phyloP scores from a whole-genome alignment of 2,797 vertebrate species.

The Leptoclinus maculatus region DNA sequence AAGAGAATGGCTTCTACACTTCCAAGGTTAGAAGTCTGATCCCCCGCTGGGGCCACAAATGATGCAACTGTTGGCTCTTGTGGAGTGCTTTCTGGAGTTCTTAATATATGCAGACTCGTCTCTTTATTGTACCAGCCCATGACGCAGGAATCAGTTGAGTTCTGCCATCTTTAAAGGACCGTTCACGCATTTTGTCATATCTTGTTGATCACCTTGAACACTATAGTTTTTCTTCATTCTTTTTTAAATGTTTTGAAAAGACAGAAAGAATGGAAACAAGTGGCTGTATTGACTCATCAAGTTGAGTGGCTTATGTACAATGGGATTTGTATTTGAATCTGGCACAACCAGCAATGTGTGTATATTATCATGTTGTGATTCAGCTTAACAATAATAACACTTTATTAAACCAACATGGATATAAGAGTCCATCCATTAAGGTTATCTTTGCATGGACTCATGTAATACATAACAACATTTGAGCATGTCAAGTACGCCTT shows the following conservation, averaged over 20 bases:
- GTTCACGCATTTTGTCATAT: background rate
- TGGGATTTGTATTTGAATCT: background rate
- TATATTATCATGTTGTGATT: background rate
- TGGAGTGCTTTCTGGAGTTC: background rate
- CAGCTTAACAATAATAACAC: background rate
- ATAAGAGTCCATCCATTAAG: background rate
- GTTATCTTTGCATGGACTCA: background rate
- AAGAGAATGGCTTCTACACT: constrained; percentile 29
- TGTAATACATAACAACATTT: too few relatives aligned
- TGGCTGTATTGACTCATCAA: background rate
- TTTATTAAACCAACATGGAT: background rate
- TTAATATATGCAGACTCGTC: background rate
- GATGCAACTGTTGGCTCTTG: constrained; percentile 22
- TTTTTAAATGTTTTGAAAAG: constrained; percentile 3
- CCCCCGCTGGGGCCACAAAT: constrained; percentile 24
- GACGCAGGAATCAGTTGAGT: background rate
- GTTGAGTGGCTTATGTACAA: background rate
- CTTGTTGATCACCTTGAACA: background rate
- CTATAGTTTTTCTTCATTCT: background rate
- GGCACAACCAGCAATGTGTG: background rate
- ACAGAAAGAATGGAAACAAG: background rate
- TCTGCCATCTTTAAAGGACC: constrained; percentile 13
- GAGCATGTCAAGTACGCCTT: background rate
- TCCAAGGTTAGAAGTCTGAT: constrained; percentile 22
- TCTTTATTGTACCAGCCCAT: constrained; percentile 23